Base-by-base conservation (phyloP, 2,888 invertebrate species). In the Hyles lineata region DNA sequence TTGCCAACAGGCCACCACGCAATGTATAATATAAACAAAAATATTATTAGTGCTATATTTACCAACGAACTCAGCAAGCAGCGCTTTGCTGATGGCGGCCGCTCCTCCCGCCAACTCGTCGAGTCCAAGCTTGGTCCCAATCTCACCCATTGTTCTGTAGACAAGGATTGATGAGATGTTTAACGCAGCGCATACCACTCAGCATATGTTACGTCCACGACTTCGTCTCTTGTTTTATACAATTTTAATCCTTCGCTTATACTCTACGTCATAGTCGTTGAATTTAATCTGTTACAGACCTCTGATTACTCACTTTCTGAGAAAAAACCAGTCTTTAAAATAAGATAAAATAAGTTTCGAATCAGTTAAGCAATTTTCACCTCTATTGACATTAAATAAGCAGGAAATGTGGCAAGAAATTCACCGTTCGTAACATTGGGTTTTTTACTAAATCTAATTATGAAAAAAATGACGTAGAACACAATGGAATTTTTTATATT, bases 41-140 rank as follows among this genome's bases (percentile, higher is more conserved):
- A n/a, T 52, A 52, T 63, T 35, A 8, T 35, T 19, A 21, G 71
- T 43, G 23, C 23, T 15, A 67, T 67, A 67, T 83, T 89, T 87
- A 95, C 96, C 99, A 15, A 99, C 87, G 82, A 98, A 98, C 90
- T 99, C 99, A 0, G 98, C 98, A 11, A 98, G 90, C 29, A 98
- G 93, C 0, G 98, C 97, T 82, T 97, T 97, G 96, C 97, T 97
- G 74, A 99, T 94, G 25, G 95, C 95, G n/a, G 93, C 92, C 25
- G 96, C 96, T 79, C 96, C 96, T 72, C 96, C 96, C 73, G 96
- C 96, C 74, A 98, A 90, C 90, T 98, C 98, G 80, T 96, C 95
- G 70, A 96, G 90, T 23, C 97, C 97, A 73, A 97, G 89, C 75
- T 95, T 96, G 76, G 96, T 95, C 81, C 95, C 95, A 78, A 97